These are phyloP conservation scores for Cephonodes hylas DNA, from an alignment of 2,888 invertebrate genomes.

Conservation along the genomic window DNA sequence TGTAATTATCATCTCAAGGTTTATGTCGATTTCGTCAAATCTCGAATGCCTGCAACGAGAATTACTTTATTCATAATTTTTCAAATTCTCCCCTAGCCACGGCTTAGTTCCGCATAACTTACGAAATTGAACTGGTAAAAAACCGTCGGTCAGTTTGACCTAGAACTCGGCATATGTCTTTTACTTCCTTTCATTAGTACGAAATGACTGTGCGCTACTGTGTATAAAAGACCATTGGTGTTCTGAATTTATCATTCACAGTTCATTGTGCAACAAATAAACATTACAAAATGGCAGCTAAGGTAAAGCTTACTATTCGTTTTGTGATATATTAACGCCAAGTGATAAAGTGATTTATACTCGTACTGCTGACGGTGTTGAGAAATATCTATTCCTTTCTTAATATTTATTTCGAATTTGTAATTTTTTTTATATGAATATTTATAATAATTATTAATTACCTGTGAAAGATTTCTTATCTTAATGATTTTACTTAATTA, in stretches of 20 bases:
- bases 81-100: not conserved
- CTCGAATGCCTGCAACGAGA: not conserved
- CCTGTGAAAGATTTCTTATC: too few relatives aligned
- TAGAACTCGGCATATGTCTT: conserved; percentile 58
- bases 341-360: not conserved
- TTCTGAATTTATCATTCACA: conserved; percentile 69
- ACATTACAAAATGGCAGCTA: conserved; percentile 75
- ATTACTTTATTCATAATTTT: not conserved
- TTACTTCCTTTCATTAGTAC: conserved; percentile 73
- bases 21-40: conserved; percentile 8
- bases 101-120: conserved; percentile 61
- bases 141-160: conserved; percentile 62
- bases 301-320: conserved; percentile 50
- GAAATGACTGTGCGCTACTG: conserved; percentile 57
- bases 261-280: conserved; percentile 67
- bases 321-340: conserved; percentile 17
- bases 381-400: too few relatives aligned
- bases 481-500: too few relatives aligned
- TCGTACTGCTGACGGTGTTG: not conserved
- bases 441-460: too few relatives aligned
- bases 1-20: conserved; percentile 19
- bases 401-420: too few relatives aligned
- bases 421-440: not conserved
- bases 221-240: conserved; percentile 57
- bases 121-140: conserved; percentile 69